Percentiles rank a stretch among this genome's conserved stretches.
Conservation (phyloP, 2,113 vertebrate species). For the Labrus mixtus region DNA sequence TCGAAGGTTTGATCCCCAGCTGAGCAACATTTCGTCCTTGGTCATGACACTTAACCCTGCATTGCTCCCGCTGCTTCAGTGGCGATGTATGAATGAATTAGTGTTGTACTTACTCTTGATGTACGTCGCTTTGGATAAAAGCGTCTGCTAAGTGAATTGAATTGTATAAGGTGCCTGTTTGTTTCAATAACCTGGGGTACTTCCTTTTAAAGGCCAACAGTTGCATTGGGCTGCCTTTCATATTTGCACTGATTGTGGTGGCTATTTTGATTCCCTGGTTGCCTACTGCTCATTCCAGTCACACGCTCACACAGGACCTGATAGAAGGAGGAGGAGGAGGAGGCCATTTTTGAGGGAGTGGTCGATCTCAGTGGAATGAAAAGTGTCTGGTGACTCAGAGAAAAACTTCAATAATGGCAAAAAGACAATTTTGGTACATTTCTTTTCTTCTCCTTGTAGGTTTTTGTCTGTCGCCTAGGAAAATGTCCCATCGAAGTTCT, state of each 20-base stretch:
- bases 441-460: constrained; percentile 16
- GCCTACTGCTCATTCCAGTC: constrained; percentile 69
- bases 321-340: constrained; percentile 58
- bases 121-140: no score
- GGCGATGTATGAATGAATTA: no score
- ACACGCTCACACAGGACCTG: constrained; percentile 45
- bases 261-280: constrained; percentile 81
- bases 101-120: no score
- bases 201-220: constrained; percentile 78
- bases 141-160: no score
- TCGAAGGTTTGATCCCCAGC: no score
- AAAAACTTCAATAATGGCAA: constrained; percentile 19
- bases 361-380: constrained; percentile 46
- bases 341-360: constrained; percentile 67
- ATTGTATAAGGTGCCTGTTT: constrained; percentile 60
- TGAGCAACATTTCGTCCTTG: no score
- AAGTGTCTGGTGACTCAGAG: constrained; percentile 50
- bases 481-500: constrained; percentile 62
- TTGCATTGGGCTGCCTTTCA: constrained; percentile 71
- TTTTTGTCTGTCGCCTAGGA: constrained; percentile 18
- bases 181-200: constrained; percentile 57
- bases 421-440: constrained; percentile 48
- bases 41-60: no score
- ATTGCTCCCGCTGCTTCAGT: no score
- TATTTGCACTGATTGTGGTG: constrained; percentile 79